Evolutionary conservation across 2,113 vertebrate species (phyloP), one percentile per base, ranked within the genome.

Genomic region (Epinephelus fuscoguttatus): DNA sequence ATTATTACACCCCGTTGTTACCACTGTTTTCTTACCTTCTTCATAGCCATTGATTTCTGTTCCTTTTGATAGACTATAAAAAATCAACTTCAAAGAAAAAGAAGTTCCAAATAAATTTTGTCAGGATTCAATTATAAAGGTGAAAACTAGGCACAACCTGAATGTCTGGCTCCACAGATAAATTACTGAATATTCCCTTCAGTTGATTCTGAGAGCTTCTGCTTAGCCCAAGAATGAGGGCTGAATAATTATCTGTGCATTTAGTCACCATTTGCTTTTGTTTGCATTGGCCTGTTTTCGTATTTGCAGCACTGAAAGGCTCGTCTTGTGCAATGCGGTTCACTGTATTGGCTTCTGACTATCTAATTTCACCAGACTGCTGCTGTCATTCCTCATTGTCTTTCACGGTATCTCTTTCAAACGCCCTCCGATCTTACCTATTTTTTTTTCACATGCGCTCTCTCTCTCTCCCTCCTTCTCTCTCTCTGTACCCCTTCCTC

Each of bases 361-460:
- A 25, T 74, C 49, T 79, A 73, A 81, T 84, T 84, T 82, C 50
- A 84, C 69, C 68, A 75, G 80, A 75, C 80, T n/a, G 62, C 76
- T 57, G 75, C 61, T 78, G 82, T 81, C 77, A 75, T 79, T 66
- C 33, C 42, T 67, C 66, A 67, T 74, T 49, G 55, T 82, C 71
- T 70, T 74, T 78, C 49, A 56, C 45, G 53, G 45, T 40, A 52
- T 75, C 52, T 78, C 64, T 82, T 62, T 76, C 66, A 83, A 78
- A 78, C 14, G 25, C 64, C 63, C 59, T 84, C 64, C 40, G 53
- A 64, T 83, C 56, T 55, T 67, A 52, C 60, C 57, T 72, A 17
- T 66, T 30, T 74, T 73, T 55, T 56, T 45, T 45, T 14, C 53
- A 47, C 21, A 27, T 60, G 17, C 42, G 17, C 78, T 57, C 30